Percentiles rank a stretch among this genome's conserved stretches.
phyloP scores from a whole-genome alignment of 2,888 invertebrate species.

The Chrysolina oricalcia region DNA sequence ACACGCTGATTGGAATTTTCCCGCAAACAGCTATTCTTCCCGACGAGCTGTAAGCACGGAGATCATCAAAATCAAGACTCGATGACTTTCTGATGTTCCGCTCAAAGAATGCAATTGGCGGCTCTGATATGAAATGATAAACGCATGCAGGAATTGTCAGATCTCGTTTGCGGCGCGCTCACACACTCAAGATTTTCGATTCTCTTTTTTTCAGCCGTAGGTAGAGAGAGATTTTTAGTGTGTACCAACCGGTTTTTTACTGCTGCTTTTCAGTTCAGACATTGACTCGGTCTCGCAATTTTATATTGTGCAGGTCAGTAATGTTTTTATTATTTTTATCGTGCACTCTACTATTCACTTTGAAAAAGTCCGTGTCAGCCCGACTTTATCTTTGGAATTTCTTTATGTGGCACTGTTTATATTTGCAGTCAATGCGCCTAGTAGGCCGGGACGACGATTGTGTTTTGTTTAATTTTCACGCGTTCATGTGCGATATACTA shows the following conservation, averaged over 20 bases:
- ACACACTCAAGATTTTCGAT: slow-evolving; percentile 60
- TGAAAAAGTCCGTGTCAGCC: slow-evolving; percentile 61
- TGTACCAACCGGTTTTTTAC: slow-evolving; percentile 68
- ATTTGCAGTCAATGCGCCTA: slow-evolving; percentile 55
- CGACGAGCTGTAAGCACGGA: background rate
- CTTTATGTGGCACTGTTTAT: slow-evolving; percentile 54
- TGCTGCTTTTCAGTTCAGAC: slow-evolving; percentile 66
- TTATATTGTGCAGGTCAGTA: slow-evolving; percentile 71
- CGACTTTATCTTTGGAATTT: slow-evolving; percentile 53
- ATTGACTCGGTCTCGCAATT: slow-evolving; percentile 65
- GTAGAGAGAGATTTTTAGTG: slow-evolving; percentile 63
- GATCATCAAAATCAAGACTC: background rate
- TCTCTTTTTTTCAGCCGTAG: slow-evolving; percentile 63
- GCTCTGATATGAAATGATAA: slow-evolving; percentile 50
- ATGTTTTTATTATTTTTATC: slow-evolving; percentile 71
- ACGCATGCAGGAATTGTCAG: slow-evolving; percentile 50
- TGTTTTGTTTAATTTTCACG: slow-evolving; percentile 52
- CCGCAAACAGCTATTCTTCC: no score
- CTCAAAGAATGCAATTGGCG: slow-evolving; percentile 38
- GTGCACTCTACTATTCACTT: slow-evolving; percentile 63
- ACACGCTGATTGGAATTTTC: no score
- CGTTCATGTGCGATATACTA: slow-evolving; percentile 46
- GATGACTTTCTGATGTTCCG: background rate
- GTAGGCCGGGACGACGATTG: slow-evolving; percentile 38
- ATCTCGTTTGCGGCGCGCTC: slow-evolving; percentile 56